Evolutionary conservation across 2,888 invertebrate genomes (phyloP), one percentile per base, ranked within the genome.

Genomic region (Auanema freiburgensis): DNA sequence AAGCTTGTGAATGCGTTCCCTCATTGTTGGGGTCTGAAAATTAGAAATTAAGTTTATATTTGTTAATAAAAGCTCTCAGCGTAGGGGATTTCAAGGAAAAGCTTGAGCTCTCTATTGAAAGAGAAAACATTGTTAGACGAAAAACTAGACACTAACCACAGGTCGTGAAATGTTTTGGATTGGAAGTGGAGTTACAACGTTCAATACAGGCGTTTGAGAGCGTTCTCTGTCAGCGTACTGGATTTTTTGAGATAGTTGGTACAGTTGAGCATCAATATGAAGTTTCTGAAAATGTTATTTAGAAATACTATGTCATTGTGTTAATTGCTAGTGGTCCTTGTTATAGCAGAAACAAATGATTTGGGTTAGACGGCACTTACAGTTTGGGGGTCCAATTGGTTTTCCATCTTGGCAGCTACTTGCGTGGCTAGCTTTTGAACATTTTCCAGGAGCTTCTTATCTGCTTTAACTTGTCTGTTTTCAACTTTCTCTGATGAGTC

Each of bases 1-100:
- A 49, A 81, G 71, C 53, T 76, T 77, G 72, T 79, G 75, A 58
- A 72, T 65, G 44, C 80, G 77, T 53, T 79, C 77, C 51, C 79
- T 66, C 63, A 64, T 70, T 18, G 53, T 52, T 53, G 74, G 74
- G 41, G 73, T 73, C 73, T 73, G 57, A 23, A 25, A 46, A 23
- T 5, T 46, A 5, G 46, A 18, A 43, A 43, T 43, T 14, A n/a
- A 25, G 16, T 25, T 50, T 21, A 50, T 21, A 21, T 23, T 10
- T 10, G 41, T 23, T 42, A 16, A 43, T 44, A 42, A n/a, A 49
- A 33, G 33, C 33, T 33, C 8, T 5, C 8, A 33, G 33, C 33
- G 8, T 5, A 8, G 33, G 33, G 33, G 33, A 8, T 8, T 33
- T 33, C 33, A 33, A 33, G 8, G 3, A 33, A 33, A 33, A 33